A percentile compares a stretch with the other conserved stretches of the same genome.
Conservation (phyloP, 2,113 vertebrate genomes). For the Oryzias curvinotus region DNA sequence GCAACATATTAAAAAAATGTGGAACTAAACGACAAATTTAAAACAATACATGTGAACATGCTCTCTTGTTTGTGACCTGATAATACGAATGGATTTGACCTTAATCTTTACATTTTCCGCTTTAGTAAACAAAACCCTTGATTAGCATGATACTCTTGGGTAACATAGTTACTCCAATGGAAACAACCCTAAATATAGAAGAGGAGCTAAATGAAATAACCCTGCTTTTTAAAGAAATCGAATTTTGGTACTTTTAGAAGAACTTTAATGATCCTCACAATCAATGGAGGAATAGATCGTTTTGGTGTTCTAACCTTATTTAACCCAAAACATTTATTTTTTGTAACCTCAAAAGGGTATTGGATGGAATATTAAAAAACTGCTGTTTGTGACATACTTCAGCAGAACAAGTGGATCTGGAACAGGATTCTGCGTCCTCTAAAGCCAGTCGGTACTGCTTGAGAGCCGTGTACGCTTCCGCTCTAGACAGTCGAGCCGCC, state of each 20-base stretch:
- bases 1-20: neutral
- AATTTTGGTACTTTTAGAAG: no score
- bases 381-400: conserved; percentile 78
- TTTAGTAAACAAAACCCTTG: conserved; percentile 19
- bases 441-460: conserved; percentile 84
- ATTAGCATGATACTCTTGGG: conserved; percentile 9
- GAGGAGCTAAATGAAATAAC: neutral
- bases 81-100: conserved; percentile 21
- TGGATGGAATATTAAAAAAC: no score
- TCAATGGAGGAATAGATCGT: no score
- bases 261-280: no score
- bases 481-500: conserved; percentile 82
- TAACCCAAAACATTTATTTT: no score
- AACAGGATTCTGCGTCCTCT: conserved; percentile 85
- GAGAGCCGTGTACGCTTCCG: conserved; percentile 85
- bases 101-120: conserved; percentile 27
- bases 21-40: neutral
- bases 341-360: no score
- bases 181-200: neutral
- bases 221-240: no score
- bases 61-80: conserved; percentile 1
- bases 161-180: conserved; percentile 12
- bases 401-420: conserved; percentile 80
- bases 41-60: neutral
- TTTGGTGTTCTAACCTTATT: no score